Percentiles rank a stretch among this genome's conserved stretches.
Evolutionary conservation across 2,888 invertebrate species (phyloP).

Genomic region (Spodoptera littoralis): DNA sequence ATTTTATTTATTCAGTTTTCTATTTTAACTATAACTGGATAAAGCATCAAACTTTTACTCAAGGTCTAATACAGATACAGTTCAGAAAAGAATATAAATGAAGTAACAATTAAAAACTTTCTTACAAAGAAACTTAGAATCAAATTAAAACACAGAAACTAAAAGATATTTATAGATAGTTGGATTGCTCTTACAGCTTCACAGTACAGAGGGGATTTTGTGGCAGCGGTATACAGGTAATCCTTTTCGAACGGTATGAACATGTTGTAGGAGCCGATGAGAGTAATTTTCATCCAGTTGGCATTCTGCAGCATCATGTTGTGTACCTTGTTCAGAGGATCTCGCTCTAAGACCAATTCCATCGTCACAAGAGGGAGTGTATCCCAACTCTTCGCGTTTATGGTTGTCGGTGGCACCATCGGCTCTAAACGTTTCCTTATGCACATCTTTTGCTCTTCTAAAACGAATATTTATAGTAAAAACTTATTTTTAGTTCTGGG

Average conservation of each 20-base stretch:
- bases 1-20: too few relatives aligned
- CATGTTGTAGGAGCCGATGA: slow-evolving; percentile 78
- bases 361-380: slow-evolving; percentile 77
- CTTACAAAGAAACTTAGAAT: too few relatives aligned
- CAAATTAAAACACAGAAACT: not conserved
- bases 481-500: rapidly evolving
- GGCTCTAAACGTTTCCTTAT: slow-evolving; percentile 78
- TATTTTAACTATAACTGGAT: too few relatives aligned
- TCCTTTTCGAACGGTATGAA: slow-evolving; percentile 64
- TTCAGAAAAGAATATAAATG: too few relatives aligned
- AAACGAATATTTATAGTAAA: slow-evolving; percentile 29
- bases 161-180: not conserved
- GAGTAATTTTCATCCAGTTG: slow-evolving; percentile 75
- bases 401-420: slow-evolving; percentile 58
- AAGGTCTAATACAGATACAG: too few relatives aligned
- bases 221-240: slow-evolving; percentile 69
- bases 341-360: slow-evolving; percentile 64
- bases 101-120: too few relatives aligned
- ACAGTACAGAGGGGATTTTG: slow-evolving; percentile 68
- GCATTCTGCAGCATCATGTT: slow-evolving; percentile 69
- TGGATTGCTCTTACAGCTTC: slow-evolving; percentile 63
- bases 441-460: slow-evolving; percentile 68
- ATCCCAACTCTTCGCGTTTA: slow-evolving; percentile 77
- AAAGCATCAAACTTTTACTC: too few relatives aligned
- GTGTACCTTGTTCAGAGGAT: slow-evolving; percentile 66